Percentiles rank a stretch among this genome's conserved stretches.
Conservation (phyloP, 2,113 vertebrate species). For the Madoqua kirkii region DNA sequence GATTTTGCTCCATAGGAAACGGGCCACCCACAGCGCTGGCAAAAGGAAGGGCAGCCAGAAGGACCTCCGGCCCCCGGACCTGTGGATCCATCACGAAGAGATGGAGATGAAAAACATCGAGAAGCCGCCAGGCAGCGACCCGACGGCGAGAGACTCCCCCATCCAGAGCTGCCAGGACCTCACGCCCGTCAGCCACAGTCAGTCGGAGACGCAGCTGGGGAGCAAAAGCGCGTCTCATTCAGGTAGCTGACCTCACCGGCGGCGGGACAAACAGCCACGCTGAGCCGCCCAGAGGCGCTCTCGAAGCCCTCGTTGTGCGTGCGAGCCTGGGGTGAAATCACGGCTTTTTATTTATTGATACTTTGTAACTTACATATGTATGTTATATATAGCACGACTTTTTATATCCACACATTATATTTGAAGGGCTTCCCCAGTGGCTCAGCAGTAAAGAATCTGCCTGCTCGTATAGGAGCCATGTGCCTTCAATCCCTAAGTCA, state of each 20-base stretch:
- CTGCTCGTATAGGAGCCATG: not conserved
- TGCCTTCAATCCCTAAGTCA: not conserved
- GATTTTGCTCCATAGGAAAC: constrained; percentile 80
- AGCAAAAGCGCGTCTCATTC: constrained; percentile 92
- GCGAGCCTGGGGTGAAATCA: not conserved
- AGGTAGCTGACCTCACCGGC: constrained; percentile 73
- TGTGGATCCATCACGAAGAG: constrained; percentile 98
- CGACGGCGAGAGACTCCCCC: constrained; percentile 84
- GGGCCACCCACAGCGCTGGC: constrained; percentile 87
- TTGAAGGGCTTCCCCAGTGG: not conserved
- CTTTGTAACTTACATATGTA: not conserved
- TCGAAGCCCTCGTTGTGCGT: not conserved
- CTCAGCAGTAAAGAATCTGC: not conserved
- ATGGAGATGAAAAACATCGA: constrained; percentile 98
- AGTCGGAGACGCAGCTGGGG: constrained; percentile 93
- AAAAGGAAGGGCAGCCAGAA: constrained; percentile 96
- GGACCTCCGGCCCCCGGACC: constrained; percentile 92
- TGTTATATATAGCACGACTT: not conserved
- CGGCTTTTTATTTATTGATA: not conserved
- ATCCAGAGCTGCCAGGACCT: constrained; percentile 91
- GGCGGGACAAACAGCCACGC: not conserved
- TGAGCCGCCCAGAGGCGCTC: not conserved
- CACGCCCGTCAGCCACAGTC: constrained; percentile 91
- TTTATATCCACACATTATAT: not conserved
- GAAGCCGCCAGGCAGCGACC: constrained; percentile 86